These are phyloP conservation scores for Okamejei kenojei DNA, from an alignment of 2,797 vertebrate genomes.

Conservation along the genomic window DNA sequence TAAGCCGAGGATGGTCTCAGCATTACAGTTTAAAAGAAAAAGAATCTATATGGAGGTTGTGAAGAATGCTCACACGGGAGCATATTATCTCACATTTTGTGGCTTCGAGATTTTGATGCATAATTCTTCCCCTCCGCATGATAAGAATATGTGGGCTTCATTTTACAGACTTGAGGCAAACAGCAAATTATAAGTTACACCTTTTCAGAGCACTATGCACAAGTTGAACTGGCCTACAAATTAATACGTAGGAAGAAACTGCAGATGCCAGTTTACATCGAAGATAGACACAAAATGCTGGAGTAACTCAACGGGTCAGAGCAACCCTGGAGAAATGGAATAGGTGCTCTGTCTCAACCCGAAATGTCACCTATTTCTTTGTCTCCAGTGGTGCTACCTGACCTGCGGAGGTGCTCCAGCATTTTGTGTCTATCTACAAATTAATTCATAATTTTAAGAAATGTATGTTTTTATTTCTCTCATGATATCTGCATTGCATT, in stretches of 20 bases:
- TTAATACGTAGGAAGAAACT: no score
- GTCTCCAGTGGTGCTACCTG: no score
- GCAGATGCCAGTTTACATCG: no score
- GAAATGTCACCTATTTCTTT: no score
- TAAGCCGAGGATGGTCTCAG: background rate
- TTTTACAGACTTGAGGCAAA: background rate
- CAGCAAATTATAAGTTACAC: background rate
- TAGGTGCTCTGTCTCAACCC: no score
- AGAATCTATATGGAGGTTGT: constrained; percentile 1
- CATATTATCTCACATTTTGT: background rate
- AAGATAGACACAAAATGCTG: no score
- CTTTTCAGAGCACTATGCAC: background rate
- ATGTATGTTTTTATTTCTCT: background rate
- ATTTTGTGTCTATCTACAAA: no score
- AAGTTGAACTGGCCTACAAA: no score
- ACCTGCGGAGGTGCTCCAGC: no score
- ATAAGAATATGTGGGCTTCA: background rate
- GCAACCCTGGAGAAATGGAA: no score
- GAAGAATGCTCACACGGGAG: background rate
- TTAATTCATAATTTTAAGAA: background rate
- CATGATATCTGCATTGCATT: no score
- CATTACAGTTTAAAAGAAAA: background rate
- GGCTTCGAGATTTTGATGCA: background rate
- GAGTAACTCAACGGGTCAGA: no score
- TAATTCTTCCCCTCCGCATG: background rate